A percentile compares a stretch with the other conserved stretches of the same genome.
These are phyloP conservation scores for Spialia ferax DNA, from an alignment of 2,888 invertebrate genomes.

Conservation along the genomic window DNA sequence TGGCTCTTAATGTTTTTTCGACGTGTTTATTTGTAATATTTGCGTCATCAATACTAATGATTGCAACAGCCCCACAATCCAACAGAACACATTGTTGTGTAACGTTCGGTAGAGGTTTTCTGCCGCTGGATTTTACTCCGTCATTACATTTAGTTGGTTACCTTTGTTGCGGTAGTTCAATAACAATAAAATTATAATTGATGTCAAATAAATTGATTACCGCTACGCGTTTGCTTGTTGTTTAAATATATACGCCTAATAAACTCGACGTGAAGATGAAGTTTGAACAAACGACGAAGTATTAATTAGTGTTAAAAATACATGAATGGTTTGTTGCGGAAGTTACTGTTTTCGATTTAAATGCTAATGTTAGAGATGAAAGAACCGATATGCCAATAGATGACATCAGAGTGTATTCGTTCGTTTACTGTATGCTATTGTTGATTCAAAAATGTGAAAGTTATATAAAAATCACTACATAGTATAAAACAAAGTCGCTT, in stretches of 20 bases:
- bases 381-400: background rate
- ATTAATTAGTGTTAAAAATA: slow-evolving; percentile 49
- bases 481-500: no score
- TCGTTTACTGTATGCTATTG: background rate
- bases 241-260: slow-evolving; percentile 53
- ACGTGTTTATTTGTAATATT: slow-evolving; percentile 73
- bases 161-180: slow-evolving; percentile 64
- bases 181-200: slow-evolving; percentile 71
- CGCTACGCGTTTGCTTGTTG: slow-evolving; percentile 47
- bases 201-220: slow-evolving; percentile 56
- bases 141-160: slow-evolving; percentile 83
- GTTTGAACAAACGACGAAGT: slow-evolving; percentile 44
- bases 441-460: background rate
- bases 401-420: background rate
- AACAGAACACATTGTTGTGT: slow-evolving; percentile 82
- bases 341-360: slow-evolving; percentile 9
- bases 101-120: slow-evolving; percentile 59
- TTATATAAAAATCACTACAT: background rate
- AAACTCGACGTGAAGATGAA: slow-evolving; percentile 48
- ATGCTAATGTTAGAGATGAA: slow-evolving; percentile 12
- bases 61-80: slow-evolving; percentile 80
- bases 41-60: slow-evolving; percentile 86
- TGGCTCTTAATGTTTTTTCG: slow-evolving; percentile 77
- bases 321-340: slow-evolving; percentile 31
- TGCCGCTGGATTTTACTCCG: slow-evolving; percentile 72